These are phyloP conservation scores for Ectemnius continuus DNA, from an alignment of 2,888 invertebrate genomes.

Conservation along the genomic window DNA sequence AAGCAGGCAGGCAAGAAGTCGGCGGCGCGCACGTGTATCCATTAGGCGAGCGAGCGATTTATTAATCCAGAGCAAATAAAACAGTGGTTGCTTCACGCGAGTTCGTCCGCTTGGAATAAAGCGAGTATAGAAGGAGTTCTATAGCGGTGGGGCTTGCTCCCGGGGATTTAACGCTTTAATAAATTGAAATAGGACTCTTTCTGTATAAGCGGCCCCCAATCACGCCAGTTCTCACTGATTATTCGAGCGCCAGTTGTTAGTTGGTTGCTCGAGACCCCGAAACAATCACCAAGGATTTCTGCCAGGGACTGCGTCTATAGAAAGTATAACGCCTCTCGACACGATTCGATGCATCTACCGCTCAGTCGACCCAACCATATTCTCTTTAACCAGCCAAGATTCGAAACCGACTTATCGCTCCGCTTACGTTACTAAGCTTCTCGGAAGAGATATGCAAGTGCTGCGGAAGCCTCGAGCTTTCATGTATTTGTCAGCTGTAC, in stretches of 20 bases:
- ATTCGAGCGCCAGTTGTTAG: constrained; percentile 1
- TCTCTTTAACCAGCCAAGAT: too few relatives aligned
- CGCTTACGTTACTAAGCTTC: too few relatives aligned
- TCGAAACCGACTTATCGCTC: too few relatives aligned
- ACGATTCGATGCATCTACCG: constrained; percentile 8
- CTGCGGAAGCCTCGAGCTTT: too few relatives aligned
- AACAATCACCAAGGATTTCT: constrained; percentile 23
- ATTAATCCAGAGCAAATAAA: constrained; percentile 3
- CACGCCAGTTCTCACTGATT: background rate
- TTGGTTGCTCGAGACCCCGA: background rate
- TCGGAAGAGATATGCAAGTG: too few relatives aligned
- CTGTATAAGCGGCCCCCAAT: background rate
- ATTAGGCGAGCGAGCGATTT: constrained; percentile 1
- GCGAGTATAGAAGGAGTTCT: background rate
- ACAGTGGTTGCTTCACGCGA: background rate
- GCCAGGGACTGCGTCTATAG: constrained; percentile 9
- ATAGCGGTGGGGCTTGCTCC: too few relatives aligned
- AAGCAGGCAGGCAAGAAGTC: too few relatives aligned
- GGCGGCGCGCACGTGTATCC: constrained; percentile 1
- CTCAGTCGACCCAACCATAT: too few relatives aligned
- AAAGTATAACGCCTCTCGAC: constrained; percentile 12
- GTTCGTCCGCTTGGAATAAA: background rate
- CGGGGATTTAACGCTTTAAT: constrained; percentile 4
- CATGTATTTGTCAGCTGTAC: too few relatives aligned
- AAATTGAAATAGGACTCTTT: background rate